A percentile compares a stretch with the other conserved stretches of the same genome.
Conservation (phyloP, 2,888 invertebrate species). For the Brachyptera putata region DNA sequence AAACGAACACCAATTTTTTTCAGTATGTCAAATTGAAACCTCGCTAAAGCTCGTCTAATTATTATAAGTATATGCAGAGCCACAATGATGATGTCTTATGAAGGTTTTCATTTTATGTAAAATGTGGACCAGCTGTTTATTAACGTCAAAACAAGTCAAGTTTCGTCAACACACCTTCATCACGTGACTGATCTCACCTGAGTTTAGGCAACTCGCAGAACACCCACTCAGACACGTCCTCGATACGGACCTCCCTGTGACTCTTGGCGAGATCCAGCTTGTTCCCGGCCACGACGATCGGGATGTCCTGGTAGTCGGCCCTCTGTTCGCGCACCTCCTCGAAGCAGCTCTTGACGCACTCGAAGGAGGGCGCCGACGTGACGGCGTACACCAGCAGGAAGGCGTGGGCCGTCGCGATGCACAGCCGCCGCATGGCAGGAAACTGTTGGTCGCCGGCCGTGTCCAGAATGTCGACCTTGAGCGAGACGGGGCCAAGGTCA, state of each 20-base stretch:
- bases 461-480: conserved; percentile 77
- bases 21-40: too few species aligned
- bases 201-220: conserved; percentile 69
- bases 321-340: conserved; percentile 80
- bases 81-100: too few species aligned
- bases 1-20: too few species aligned
- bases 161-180: too few species aligned
- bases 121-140: too few species aligned
- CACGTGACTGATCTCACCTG: conserved; percentile 47
- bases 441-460: conserved; percentile 84
- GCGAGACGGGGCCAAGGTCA: conserved; percentile 66
- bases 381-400: conserved; percentile 82
- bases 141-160: too few species aligned
- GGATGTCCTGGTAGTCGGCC: conserved; percentile 73
- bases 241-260: conserved; percentile 66
- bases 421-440: conserved; percentile 83
- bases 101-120: too few species aligned
- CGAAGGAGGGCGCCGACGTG: conserved; percentile 68
- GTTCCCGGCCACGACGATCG: conserved; percentile 82
- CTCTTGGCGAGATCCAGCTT: conserved; percentile 72
- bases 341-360: conserved; percentile 67
- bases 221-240: conserved; percentile 78
- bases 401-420: conserved; percentile 83
- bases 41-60: too few species aligned
- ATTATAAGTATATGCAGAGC: too few species aligned